Base-by-base conservation (phyloP, 2,797 vertebrate genomes). In the Leptodactylus fallax region DNA sequence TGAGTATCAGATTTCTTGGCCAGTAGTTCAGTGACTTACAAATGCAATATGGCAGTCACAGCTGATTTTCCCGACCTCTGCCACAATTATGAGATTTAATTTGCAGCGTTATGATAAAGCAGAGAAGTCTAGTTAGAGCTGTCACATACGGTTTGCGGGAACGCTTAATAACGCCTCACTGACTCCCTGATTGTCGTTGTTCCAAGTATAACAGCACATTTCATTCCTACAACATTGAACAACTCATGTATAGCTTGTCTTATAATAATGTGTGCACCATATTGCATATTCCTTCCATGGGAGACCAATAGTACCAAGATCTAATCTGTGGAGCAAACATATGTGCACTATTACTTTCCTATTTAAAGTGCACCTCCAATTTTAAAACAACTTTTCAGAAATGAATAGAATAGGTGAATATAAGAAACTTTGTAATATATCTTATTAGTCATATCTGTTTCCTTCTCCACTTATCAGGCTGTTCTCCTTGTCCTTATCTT, bases 41-140 rank as follows among this genome's bases (percentile, higher is more conserved):
- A 83, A 89, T 86, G 60, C 71, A 61, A 86, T 71, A 86, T 79
- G 85, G 77, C 88, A 82, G 61, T 86, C 79, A 36, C 63, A 79
- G 72, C 53, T 86, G 49, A 82, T 89, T 83, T 77, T 71, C 84
- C 45, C 56, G 85, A 89, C 88, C 88, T 72, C 47, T 7, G 61
- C 79, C 72, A 79, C 58, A 79, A 82, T 79, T 86, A 78, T 78
- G 27, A 79, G 71, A 86, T 79, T 83, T 51, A 69, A 83, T 89
- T 86, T 89, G 53, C 67, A 79, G 71, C 51, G 79, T 82, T 86
- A 78, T 83, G 27, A 85, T 89, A 78, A 79, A 86, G 79, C 72
- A 80, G 79, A 82, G 51, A 23, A 19, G 45, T 83, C 80, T 69
- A 16, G 61, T 86, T 89, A 78, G 78, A 78, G 72, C 79, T 89